Evolutionary conservation across 2,888 invertebrate genomes (phyloP).

Genomic region (Byasa hedistus): DNA sequence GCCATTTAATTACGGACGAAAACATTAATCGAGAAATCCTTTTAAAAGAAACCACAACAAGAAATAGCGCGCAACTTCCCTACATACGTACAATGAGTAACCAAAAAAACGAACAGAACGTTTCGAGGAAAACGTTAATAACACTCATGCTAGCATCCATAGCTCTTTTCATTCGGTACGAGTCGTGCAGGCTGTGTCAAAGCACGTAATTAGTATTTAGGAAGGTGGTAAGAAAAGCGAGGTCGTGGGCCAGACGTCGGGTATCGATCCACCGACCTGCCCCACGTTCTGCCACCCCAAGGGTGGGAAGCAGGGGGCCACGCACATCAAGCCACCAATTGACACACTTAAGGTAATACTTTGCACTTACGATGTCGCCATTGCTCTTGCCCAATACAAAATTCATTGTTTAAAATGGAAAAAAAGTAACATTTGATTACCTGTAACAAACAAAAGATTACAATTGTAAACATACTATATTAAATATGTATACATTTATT

Average conservation of each 20-base stretch:
- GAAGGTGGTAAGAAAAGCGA: slow-evolving; percentile 80
- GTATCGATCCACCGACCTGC: slow-evolving; percentile 83
- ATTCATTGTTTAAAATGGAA: slow-evolving; percentile 16
- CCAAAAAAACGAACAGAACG: slow-evolving; percentile 66
- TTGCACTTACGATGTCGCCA: slow-evolving; percentile 65
- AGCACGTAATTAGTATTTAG: slow-evolving; percentile 81
- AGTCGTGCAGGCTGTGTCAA: slow-evolving; percentile 76
- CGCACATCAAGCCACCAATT: slow-evolving; percentile 78
- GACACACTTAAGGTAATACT: slow-evolving; percentile 79
- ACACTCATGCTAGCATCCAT: slow-evolving; percentile 66
- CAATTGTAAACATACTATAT: not conserved
- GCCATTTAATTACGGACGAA: slow-evolving; percentile 1
- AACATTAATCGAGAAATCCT: slow-evolving; percentile 6
- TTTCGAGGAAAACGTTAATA: slow-evolving; percentile 63
- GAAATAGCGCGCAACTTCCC: slow-evolving; percentile 3
- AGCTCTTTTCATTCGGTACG: slow-evolving; percentile 72
- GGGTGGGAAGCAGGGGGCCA: slow-evolving; percentile 60
- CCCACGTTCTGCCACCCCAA: slow-evolving; percentile 67
- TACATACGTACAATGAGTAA: slow-evolving; percentile 43
- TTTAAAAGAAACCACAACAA: slow-evolving; percentile 13
- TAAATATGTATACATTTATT: not conserved
- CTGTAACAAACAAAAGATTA: not conserved
- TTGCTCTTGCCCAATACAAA: slow-evolving; percentile 44
- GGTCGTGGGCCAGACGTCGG: slow-evolving; percentile 82
- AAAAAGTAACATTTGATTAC: not conserved